Conservation (phyloP, 2,888 invertebrate genomes). For the Margaritifera margaritifera region DNA sequence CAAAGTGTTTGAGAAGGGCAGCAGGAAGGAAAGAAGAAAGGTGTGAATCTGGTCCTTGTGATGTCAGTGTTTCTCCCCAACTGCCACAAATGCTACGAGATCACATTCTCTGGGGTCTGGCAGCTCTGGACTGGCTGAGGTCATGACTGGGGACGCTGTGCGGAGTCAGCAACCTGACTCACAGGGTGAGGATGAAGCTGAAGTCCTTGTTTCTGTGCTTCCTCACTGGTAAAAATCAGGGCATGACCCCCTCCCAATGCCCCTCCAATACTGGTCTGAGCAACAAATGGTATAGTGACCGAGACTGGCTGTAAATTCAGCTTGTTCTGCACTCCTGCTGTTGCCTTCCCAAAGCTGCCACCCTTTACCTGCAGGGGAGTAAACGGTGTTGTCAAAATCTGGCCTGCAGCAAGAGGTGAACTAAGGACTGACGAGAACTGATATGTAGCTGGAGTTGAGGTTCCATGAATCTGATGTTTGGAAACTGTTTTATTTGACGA, state of each 20-base stretch:
- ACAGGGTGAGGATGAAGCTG: slow-evolving; percentile 34
- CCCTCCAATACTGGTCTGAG: slow-evolving; percentile 39
- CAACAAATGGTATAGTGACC: slow-evolving; percentile 53
- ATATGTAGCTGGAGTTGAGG: too few relatives aligned
- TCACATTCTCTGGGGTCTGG: too few relatives aligned
- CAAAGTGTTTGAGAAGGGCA: too few relatives aligned
- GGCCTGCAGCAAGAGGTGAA: slow-evolving; percentile 35
- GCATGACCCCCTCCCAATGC: slow-evolving; percentile 39
- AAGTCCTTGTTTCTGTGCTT: slow-evolving; percentile 45
- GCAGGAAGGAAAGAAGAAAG: too few relatives aligned
- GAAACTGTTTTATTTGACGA: too few relatives aligned
- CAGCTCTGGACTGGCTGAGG: too few relatives aligned
- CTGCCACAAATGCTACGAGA: too few relatives aligned
- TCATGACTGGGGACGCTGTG: too few relatives aligned
- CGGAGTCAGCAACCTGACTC: too few relatives aligned
- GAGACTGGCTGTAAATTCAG: slow-evolving; percentile 59
- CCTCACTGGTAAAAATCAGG: slow-evolving; percentile 53
- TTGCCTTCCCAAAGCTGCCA: slow-evolving; percentile 40
- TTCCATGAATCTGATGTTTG: too few relatives aligned
- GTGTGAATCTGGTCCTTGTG: too few relatives aligned
- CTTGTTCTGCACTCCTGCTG: slow-evolving; percentile 47
- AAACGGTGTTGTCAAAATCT: slow-evolving; percentile 47
- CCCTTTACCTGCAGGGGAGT: slow-evolving; percentile 55
- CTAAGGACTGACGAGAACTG: slow-evolving; percentile 4
- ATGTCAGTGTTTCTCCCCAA: too few relatives aligned